Percentiles rank a stretch among this genome's conserved stretches.
Evolutionary conservation across 2,888 invertebrate species (phyloP).

Genomic region (Eristalis arbustorum): DNA sequence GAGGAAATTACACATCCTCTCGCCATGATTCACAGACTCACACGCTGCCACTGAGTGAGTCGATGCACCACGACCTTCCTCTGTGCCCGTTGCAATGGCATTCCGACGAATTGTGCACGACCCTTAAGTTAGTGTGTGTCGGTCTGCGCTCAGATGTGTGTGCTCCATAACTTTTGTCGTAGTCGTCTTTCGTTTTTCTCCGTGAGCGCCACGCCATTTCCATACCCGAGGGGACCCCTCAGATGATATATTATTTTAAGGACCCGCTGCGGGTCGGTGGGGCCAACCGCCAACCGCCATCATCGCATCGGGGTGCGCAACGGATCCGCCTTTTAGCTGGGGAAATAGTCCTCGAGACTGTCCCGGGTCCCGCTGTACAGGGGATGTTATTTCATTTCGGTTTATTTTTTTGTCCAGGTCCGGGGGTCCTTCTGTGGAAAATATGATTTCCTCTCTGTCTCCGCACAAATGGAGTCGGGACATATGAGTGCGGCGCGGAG

Average conservation of each 20-base stretch:
- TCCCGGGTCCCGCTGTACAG: neutral
- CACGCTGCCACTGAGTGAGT: neutral
- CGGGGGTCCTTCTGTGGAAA: neutral
- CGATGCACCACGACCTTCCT: neutral
- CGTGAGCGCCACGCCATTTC: neutral
- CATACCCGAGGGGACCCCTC: neutral
- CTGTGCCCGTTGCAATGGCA: neutral
- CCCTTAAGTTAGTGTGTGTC: neutral
- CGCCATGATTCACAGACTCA: neutral
- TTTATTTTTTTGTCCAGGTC: neutral
- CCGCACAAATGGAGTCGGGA: neutral
- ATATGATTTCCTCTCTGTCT: neutral
- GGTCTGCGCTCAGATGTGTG: neutral
- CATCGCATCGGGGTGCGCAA: neutral
- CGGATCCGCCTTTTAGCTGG: conserved; percentile 15
- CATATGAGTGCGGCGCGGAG: neutral
- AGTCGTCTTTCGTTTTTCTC: neutral
- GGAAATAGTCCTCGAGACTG: conserved; percentile 1
- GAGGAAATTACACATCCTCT: conserved; percentile 23
- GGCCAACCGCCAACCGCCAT: neutral
- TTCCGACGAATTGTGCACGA: neutral
- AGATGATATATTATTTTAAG: conserved; percentile 7
- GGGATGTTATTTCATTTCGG: neutral
- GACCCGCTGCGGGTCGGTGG: neutral
- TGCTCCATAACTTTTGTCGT: neutral